Percentiles rank a stretch among this genome's conserved stretches.
These are phyloP conservation scores for Tauraco erythrolophus DNA, from an alignment of 2,113 vertebrate genomes.

Conservation along the genomic window DNA sequence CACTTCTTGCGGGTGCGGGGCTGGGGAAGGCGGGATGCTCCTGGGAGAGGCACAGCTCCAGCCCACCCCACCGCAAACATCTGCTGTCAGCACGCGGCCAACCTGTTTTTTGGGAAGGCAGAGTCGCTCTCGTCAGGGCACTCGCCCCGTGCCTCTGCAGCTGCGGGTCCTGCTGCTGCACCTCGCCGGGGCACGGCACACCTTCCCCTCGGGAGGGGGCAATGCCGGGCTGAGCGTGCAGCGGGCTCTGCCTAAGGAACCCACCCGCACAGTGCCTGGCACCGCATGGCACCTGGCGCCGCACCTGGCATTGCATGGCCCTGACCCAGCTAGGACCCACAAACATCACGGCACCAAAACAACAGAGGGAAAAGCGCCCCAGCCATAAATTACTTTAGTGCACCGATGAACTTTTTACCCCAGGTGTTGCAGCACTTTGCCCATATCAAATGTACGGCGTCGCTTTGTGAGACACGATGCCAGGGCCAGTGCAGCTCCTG, in stretches of 20 bases:
- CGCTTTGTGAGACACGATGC: background rate
- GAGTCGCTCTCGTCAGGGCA: background rate
- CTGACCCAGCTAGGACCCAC: background rate
- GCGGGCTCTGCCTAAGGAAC: fast-evolving
- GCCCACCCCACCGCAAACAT: background rate
- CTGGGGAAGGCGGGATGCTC: background rate
- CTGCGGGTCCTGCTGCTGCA: fast-evolving
- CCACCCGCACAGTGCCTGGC: background rate
- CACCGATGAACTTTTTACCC: background rate
- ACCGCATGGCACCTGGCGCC: fast-evolving
- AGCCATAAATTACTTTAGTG: background rate
- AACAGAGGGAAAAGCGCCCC: background rate
- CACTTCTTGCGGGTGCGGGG: background rate
- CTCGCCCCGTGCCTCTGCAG: background rate
- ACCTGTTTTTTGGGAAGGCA: background rate
- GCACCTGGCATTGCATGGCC: fast-evolving
- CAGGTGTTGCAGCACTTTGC: background rate
- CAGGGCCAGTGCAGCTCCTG: background rate
- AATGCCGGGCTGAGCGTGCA: fast-evolving
- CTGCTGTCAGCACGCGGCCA: background rate
- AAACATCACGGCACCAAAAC: background rate
- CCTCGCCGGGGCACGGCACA: background rate
- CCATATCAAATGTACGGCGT: fast-evolving
- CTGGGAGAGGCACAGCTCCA: fast-evolving
- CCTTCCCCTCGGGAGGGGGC: background rate